Base-by-base conservation (phyloP, 2,797 vertebrate species). In the Pampus argenteus region DNA sequence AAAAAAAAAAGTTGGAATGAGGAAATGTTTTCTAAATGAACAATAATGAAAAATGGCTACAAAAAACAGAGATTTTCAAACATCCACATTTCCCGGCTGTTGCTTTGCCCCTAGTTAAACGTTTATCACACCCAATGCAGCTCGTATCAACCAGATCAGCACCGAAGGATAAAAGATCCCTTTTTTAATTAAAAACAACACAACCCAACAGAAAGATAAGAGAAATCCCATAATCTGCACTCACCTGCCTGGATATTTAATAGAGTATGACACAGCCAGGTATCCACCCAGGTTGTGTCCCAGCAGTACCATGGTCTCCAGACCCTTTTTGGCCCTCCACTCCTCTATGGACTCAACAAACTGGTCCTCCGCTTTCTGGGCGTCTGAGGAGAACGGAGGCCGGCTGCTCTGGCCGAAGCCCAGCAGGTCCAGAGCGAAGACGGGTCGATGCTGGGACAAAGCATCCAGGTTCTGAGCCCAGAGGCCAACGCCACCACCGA, bases 251-350 rank as follows among this genome's bases (percentile, higher is more conserved):
- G 97, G 96, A 78, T 96, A 95, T 89, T 95, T 96, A 42, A 98
- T 93, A 0, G 96, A 84, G 58, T 98, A 99, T 8, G 96, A 95
- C 72, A 96, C 90, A 73, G 96, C 95, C 90, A 99, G 88, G 90
- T 95, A 99, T 57, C 96, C 98, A 78, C 98, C 97, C 36, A 99
- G 88, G 86, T 98, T 99, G 91, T 99, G 98, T 26, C 98, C 98
- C 38, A 99, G 93, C 80, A 99, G 85, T 79, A 98, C 95, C 94
- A 99, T 94, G 72, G 92, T 91, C 80, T 97, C 95, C 91, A 98
- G 81, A 25, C 95, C 95, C 29, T 96, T 28, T 5, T 93, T 92
- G 47, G 80, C 92, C 78, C 98, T 95, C 98, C 98, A 99, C 73
- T 97, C 94, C 83, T 99, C 98, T 47, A 99, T 94, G 26, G 97